Conservation (phyloP, 2,113 vertebrate species). For the Thomomys bottae region DNA sequence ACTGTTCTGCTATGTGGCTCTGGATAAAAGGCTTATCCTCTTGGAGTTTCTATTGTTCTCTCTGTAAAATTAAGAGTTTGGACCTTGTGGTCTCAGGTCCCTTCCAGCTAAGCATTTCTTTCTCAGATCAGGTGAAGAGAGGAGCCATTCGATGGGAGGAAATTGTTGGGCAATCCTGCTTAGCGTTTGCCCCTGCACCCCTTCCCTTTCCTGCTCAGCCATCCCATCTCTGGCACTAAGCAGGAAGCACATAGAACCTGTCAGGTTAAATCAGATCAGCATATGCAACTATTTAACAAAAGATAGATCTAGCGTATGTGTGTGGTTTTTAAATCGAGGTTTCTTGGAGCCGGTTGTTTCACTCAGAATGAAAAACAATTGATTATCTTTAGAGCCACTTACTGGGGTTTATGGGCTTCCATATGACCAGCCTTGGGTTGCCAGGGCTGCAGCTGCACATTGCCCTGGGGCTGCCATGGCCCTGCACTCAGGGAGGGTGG, state of each 20-base stretch:
- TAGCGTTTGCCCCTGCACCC: neutral
- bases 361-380: slow-evolving; percentile 77
- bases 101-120: neutral
- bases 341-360: slow-evolving; percentile 71
- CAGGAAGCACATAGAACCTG: slow-evolving; percentile 64
- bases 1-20: neutral
- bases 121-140: neutral
- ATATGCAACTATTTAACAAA: slow-evolving; percentile 55
- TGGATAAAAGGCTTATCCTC: neutral
- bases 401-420: neutral
- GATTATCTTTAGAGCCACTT: slow-evolving; percentile 81
- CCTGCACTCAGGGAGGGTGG: neutral
- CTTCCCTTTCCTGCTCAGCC: neutral
- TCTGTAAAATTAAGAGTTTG: neutral
- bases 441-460: neutral
- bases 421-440: neutral
- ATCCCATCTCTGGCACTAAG: neutral
- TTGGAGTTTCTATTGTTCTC: neutral
- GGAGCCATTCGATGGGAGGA: neutral
- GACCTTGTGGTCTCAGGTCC: neutral
- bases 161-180: neutral
- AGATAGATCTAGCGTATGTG: slow-evolving; percentile 55
- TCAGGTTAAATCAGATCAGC: slow-evolving; percentile 77
- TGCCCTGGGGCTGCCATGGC: too few species aligned
- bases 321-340: slow-evolving; percentile 64